A percentile compares a stretch with the other conserved stretches of the same genome.
phyloP scores from a whole-genome alignment of 2,113 vertebrate genomes.

The Strix uralensis region DNA sequence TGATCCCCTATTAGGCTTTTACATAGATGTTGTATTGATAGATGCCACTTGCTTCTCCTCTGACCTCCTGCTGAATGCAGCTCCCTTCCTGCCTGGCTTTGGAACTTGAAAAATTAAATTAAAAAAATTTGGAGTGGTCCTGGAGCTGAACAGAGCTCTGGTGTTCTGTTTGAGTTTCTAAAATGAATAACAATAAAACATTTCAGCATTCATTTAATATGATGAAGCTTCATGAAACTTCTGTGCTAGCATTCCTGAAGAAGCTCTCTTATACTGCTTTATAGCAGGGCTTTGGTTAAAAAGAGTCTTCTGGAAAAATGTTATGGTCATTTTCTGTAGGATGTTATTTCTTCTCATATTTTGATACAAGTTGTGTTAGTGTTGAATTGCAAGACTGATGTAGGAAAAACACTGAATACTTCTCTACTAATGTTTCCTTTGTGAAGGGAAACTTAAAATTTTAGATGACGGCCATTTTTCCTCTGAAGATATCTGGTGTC shows the following conservation, averaged over 20 bases:
- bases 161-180: background rate
- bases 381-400: background rate
- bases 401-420: background rate
- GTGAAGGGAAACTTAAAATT: background rate
- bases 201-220: background rate
- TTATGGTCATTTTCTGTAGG: background rate
- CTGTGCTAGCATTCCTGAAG: background rate
- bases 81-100: background rate
- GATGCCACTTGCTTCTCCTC: background rate
- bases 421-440: background rate
- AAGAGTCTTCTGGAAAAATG: background rate
- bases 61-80: fast-evolving
- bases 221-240: background rate
- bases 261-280: background rate
- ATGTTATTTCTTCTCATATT: background rate
- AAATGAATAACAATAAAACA: background rate
- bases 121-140: background rate
- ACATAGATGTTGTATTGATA: background rate
- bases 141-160: background rate
- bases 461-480: background rate
- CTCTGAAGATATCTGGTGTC: background rate
- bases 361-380: background rate
- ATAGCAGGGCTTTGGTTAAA: background rate
- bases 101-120: background rate
- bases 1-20: constrained; percentile 1